Base-by-base conservation (phyloP, 2,797 vertebrate species). In the Oreochromis mossambicus region DNA sequence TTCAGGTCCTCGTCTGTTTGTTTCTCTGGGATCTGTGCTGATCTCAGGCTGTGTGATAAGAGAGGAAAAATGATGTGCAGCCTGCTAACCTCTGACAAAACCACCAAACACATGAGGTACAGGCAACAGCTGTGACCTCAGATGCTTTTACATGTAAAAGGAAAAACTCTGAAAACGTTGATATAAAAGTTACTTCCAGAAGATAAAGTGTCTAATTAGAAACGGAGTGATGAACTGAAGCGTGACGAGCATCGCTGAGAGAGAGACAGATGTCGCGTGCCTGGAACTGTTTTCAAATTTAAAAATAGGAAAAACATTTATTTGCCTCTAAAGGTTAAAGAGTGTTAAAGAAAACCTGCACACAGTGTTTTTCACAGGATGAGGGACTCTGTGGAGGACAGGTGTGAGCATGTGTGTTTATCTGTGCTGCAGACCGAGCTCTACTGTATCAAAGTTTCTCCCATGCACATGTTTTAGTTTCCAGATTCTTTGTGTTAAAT, bases 401-500 rank as follows among this genome's bases (percentile, higher is more conserved):
- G 5, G 15, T 8, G 46, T 48, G 7, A 17, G 46, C 46, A 17
- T 3, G 46, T 15, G 14, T 48, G 14, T 6, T 46, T 46, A 6
- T 14, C 13, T 46, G 13, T 6, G 13, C 43, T 15, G 46, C 46
- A 48, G 7, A 50, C 7, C 15, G 15, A 50, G 48, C 48, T 50
- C 7, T 50, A 7, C 15, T 17, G 15, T 8, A 4, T 19, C 46
- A 17, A 17, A 48, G 46, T 17, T 2, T 48, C 14, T 48, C 2
- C 43, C 17, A 3, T 48, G 46, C 46, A 48, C 14, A 48, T 17
- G 0, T 61, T n/a, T 12, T 1, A n/a, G 0, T n/a, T 58, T 9
- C 8, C 8, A 58, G 3, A 38, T 1, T 13, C 19, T 66, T 38
- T 66, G 4, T 66, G 11, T 34, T 38, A 8, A 66, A 38, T 5